These are phyloP conservation scores for Probaryconus sp. DNA, from an alignment of 1,140 invertebrate genomes.

Conservation along the genomic window DNA sequence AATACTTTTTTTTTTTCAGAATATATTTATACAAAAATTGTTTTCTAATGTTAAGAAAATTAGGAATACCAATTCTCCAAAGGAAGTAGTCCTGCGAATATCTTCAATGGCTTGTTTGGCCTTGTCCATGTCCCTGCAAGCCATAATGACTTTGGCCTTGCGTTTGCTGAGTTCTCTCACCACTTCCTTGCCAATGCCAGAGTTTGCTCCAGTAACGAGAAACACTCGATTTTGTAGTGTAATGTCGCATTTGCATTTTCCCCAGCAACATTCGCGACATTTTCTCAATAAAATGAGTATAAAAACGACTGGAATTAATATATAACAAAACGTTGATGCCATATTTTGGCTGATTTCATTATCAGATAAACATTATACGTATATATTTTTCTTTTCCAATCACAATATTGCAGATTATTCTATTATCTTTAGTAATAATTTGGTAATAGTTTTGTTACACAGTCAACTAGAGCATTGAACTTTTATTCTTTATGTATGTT, in stretches of 20 bases:
- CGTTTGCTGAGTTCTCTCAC: constrained; percentile 82
- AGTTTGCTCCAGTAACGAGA: constrained; percentile 89
- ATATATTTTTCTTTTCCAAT: too few species aligned
- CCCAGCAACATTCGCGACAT: constrained; percentile 77
- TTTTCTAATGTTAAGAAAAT: not conserved
- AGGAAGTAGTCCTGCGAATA: constrained; percentile 79
- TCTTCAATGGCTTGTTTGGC: constrained; percentile 81
- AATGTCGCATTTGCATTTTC: constrained; percentile 73
- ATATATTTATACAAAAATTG: too few species aligned
- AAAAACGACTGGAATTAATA: constrained; percentile 71
- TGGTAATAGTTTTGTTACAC: too few species aligned
- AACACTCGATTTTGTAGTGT: constrained; percentile 81
- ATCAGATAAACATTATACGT: constrained; percentile 15
- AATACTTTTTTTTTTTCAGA: not conserved
- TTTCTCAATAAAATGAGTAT: constrained; percentile 75
- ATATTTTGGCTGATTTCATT: constrained; percentile 51
- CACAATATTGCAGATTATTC: too few species aligned
- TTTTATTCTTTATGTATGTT: too few species aligned
- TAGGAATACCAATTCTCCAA: constrained; percentile 80
- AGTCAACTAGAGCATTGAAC: too few species aligned
- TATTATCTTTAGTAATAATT: too few species aligned
- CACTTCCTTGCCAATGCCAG: constrained; percentile 88
- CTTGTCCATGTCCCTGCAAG: constrained; percentile 82
- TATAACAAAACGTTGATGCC: constrained; percentile 70
- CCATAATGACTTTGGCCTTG: constrained; percentile 85